phyloP scores from a whole-genome alignment of 1,140 invertebrate species.

The Papilio polytes region DNA sequence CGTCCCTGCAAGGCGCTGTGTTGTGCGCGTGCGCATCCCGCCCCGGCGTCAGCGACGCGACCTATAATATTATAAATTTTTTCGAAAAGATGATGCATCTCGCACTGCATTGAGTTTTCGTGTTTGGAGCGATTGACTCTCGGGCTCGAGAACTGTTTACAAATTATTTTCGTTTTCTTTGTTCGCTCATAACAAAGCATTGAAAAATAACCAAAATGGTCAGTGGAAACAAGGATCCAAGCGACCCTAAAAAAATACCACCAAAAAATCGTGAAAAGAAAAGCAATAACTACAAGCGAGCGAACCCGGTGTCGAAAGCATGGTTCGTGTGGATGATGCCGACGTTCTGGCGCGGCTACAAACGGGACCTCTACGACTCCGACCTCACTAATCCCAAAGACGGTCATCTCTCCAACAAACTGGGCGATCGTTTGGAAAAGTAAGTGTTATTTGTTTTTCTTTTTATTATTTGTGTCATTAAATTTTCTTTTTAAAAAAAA shows the following conservation, averaged over 20 bases:
- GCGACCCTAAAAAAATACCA: conserved; percentile 72
- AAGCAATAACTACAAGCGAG: conserved; percentile 74
- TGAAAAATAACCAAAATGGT: conserved; percentile 70
- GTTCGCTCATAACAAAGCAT: conserved; percentile 37
- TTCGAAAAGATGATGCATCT: conserved; percentile 59
- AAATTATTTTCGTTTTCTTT: conserved; percentile 46
- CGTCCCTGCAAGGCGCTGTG: conserved; percentile 62
- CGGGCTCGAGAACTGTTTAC: conserved; percentile 47
- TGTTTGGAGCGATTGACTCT: conserved; percentile 44
- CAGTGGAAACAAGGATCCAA: conserved; percentile 75
- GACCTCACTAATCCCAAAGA: conserved; percentile 89
- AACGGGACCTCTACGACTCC: conserved; percentile 87
- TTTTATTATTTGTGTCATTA: background rate
- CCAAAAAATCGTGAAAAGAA: conserved; percentile 78
- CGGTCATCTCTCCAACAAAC: conserved; percentile 84
- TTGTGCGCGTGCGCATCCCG: conserved; percentile 67
- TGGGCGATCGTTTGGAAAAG: conserved; percentile 87
- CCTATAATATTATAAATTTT: conserved; percentile 41
- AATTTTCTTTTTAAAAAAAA: background rate
- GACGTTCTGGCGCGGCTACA: conserved; percentile 87
- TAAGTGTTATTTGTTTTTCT: conserved; percentile 67
- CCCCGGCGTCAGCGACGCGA: conserved; percentile 53
- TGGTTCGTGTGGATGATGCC: conserved; percentile 87
- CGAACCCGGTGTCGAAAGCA: conserved; percentile 73
- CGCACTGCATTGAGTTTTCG: conserved; percentile 50